Conservation (phyloP, 2,113 vertebrate genomes). For the Esox niger region DNA sequence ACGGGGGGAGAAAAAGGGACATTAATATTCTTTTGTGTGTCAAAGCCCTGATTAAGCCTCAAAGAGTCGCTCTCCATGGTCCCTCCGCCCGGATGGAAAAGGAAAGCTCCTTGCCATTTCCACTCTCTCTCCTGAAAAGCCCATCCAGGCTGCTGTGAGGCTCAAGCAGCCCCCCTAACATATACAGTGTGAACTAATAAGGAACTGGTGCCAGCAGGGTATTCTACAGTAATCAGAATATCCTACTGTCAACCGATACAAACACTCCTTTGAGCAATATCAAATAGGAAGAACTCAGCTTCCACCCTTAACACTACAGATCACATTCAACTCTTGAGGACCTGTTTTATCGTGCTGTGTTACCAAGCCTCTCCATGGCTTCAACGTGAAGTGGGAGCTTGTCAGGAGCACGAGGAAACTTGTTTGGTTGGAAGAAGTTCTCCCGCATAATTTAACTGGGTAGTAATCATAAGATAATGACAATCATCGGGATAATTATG, state of each 20-base stretch:
- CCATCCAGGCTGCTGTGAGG: slow-evolving; percentile 23
- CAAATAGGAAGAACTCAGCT: too few relatives aligned
- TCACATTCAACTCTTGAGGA: too few relatives aligned
- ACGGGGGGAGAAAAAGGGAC: slow-evolving; percentile 37
- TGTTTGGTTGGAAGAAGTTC: too few relatives aligned
- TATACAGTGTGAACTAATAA: slow-evolving; percentile 13
- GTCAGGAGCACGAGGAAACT: too few relatives aligned
- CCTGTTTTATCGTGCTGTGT: too few relatives aligned
- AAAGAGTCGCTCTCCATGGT: slow-evolving; percentile 36
- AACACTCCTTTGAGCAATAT: too few relatives aligned
- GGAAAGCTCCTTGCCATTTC: slow-evolving; percentile 20
- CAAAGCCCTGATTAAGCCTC: slow-evolving; percentile 41
- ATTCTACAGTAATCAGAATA: too few relatives aligned
- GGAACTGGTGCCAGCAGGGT: too few relatives aligned
- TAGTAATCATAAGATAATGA: slow-evolving; percentile 1
- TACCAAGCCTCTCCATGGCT: too few relatives aligned
- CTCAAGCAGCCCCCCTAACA: slow-evolving; percentile 27
- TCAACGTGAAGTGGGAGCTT: too few relatives aligned
- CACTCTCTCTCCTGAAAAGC: slow-evolving; percentile 19
- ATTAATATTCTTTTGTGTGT: slow-evolving; percentile 70
- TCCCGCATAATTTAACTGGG: neutral
- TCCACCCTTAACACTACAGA: too few relatives aligned
- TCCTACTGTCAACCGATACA: too few relatives aligned
- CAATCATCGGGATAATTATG: neutral
- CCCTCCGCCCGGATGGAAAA: slow-evolving; percentile 9